Evolutionary conservation across 2,797 vertebrate genomes (phyloP).

Genomic region (Neosilurus hyrtlii): DNA sequence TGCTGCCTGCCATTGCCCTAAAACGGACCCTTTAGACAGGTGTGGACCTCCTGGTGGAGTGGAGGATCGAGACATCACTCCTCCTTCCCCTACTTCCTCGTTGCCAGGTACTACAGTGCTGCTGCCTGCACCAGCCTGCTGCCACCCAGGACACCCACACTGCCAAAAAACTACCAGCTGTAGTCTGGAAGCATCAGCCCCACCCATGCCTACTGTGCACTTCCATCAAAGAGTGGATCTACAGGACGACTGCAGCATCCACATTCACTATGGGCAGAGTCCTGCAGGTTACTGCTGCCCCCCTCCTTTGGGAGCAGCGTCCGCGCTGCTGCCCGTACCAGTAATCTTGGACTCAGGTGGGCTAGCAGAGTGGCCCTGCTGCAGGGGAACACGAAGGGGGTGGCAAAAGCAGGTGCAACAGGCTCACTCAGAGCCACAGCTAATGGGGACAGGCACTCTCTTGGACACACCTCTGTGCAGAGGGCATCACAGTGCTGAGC

Average conservation of each 20-base stretch:
- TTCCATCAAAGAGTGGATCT: conserved; percentile 77
- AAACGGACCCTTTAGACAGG: conserved; percentile 66
- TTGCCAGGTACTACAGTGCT: conserved; percentile 51
- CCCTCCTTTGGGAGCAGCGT: conserved; percentile 71
- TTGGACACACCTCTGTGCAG: conserved; percentile 65
- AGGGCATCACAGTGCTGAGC: conserved; percentile 65
- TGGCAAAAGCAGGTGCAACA: conserved; percentile 83
- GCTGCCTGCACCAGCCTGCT: conserved; percentile 67
- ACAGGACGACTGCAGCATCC: conserved; percentile 73
- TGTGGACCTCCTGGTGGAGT: conserved; percentile 54
- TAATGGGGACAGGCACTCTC: conserved; percentile 68
- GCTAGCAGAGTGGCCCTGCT: conserved; percentile 72
- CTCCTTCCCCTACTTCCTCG: conserved; percentile 47
- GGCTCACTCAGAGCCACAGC: conserved; percentile 73
- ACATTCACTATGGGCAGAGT: conserved; percentile 72
- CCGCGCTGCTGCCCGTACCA: conserved; percentile 76
- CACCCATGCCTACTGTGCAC: conserved; percentile 63
- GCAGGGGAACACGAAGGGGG: conserved; percentile 72
- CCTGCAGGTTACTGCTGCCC: conserved; percentile 73
- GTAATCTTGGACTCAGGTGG: conserved; percentile 77
- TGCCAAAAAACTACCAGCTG: conserved; percentile 68
- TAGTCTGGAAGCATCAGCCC: conserved; percentile 64
- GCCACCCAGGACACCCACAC: conserved; percentile 67
- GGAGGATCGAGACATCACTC: conserved; percentile 62
- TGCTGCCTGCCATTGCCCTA: conserved; percentile 69